Conservation (phyloP, 2,113 vertebrate genomes). For the Phylloscopus whistleri region DNA sequence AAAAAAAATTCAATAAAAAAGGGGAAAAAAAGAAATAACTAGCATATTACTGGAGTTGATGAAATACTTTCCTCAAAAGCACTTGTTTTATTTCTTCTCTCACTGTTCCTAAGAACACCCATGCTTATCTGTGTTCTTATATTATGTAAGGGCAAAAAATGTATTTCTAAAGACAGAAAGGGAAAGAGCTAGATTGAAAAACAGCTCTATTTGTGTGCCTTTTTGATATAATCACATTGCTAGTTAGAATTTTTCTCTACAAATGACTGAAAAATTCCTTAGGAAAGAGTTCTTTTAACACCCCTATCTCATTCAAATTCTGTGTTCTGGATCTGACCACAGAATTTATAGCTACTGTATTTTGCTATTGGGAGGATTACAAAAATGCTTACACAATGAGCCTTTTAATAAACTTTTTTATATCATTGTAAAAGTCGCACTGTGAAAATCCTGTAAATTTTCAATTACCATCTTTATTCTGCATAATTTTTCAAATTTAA, state of each 20-base stretch:
- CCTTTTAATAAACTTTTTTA: not conserved
- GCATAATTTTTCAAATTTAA: not conserved
- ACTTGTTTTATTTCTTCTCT: slow-evolving; percentile 6
- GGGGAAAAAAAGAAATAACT: not conserved
- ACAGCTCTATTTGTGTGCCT: not conserved
- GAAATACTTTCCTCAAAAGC: not conserved
- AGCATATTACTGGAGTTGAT: not conserved
- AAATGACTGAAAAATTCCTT: not conserved
- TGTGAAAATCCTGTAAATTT: not conserved
- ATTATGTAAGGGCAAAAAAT: not conserved
- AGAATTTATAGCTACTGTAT: not conserved
- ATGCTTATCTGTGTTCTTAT: not conserved
- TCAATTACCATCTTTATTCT: not conserved
- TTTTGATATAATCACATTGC: not conserved
- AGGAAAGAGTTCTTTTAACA: slow-evolving; percentile 14
- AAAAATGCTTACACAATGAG: not conserved
- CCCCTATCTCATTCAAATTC: not conserved
- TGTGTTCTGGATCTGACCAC: not conserved
- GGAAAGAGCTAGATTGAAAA: slow-evolving; percentile 9
- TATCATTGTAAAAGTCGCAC: not conserved
- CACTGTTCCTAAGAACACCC: not conserved
- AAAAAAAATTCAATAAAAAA: not conserved
- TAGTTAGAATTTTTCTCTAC: not conserved
- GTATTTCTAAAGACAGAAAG: not conserved
- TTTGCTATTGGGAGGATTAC: not conserved